Evolutionary conservation across 2,113 vertebrate species (phyloP).

Genomic region (Theropithecus gelada): DNA sequence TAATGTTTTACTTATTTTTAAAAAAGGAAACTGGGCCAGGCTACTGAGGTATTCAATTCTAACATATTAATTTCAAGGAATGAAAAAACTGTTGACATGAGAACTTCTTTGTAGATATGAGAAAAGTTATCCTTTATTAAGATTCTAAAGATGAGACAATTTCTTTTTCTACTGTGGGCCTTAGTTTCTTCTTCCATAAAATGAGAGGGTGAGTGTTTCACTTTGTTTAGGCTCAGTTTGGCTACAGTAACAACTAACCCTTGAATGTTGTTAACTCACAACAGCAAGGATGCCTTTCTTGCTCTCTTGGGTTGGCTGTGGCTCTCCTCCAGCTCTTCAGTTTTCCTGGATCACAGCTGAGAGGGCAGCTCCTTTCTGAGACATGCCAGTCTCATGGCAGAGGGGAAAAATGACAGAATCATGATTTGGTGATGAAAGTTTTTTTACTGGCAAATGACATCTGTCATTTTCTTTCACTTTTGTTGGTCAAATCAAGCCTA

Average conservation of each 20-base stretch:
- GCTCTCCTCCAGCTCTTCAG: background rate
- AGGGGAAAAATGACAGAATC: background rate
- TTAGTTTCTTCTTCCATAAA: slow-evolving; percentile 25
- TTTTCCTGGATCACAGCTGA: background rate
- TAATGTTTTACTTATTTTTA: slow-evolving; percentile 43
- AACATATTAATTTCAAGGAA: slow-evolving; percentile 60
- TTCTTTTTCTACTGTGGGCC: background rate
- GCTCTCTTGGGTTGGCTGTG: background rate
- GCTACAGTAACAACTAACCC: background rate
- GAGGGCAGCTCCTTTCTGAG: background rate
- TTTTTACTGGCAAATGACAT: background rate
- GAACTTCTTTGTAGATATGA: slow-evolving; percentile 26
- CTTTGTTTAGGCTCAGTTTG: background rate
- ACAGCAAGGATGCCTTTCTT: slow-evolving; percentile 1
- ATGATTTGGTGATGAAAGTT: background rate
- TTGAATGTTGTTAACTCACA: background rate
- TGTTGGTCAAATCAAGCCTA: background rate
- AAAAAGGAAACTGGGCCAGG: background rate
- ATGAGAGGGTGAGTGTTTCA: background rate
- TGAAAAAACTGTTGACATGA: slow-evolving; percentile 42
- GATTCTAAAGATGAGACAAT: background rate
- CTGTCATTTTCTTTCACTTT: background rate
- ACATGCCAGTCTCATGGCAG: background rate
- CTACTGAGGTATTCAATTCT: slow-evolving; percentile 42
- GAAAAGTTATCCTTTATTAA: background rate